phyloP scores from a whole-genome alignment of 2,797 vertebrate genomes.

The Selene dorsalis region DNA sequence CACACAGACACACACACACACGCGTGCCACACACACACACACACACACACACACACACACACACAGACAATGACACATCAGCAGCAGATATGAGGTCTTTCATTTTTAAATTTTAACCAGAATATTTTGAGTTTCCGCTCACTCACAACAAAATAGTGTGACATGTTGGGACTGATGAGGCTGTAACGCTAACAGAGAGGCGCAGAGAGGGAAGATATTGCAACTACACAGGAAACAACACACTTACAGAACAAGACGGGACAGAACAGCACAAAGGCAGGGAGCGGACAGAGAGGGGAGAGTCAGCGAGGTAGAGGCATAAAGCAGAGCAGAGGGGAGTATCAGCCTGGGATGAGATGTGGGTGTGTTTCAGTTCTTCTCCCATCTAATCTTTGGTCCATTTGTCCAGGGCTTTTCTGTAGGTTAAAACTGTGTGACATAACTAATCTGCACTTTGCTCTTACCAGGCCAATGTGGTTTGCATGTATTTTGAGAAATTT shows the following conservation, averaged over 20 bases:
- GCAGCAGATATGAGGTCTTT: conserved; percentile 56
- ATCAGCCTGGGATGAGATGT: conserved; percentile 53
- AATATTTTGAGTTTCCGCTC: conserved; percentile 52
- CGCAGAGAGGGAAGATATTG: conserved; percentile 51
- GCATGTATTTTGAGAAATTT: conserved; percentile 33
- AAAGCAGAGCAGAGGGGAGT: conserved; percentile 67
- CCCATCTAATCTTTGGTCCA: conserved; percentile 78
- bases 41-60: conserved; percentile 25
- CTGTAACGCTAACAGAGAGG: conserved; percentile 45
- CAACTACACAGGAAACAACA: conserved; percentile 68
- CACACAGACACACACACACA: conserved; percentile 18
- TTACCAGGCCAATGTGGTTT: conserved; percentile 41
- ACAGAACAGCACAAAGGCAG: conserved; percentile 71
- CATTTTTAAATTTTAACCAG: conserved; percentile 33
- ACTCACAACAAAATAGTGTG: conserved; percentile 41
- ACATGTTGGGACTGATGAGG: conserved; percentile 41
- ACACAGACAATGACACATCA: conserved; percentile 48
- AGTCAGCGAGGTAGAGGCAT: conserved; percentile 75
- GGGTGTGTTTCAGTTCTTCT: conserved; percentile 60
- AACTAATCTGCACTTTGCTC: conserved; percentile 44
- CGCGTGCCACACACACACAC: conserved; percentile 4
- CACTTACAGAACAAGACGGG: conserved; percentile 72
- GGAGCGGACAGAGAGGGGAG: conserved; percentile 45
- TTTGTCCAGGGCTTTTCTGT: conserved; percentile 55
- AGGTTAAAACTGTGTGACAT: conserved; percentile 34